Base-by-base conservation (phyloP, 2,113 vertebrate genomes). In the Cavia porcellus region DNA sequence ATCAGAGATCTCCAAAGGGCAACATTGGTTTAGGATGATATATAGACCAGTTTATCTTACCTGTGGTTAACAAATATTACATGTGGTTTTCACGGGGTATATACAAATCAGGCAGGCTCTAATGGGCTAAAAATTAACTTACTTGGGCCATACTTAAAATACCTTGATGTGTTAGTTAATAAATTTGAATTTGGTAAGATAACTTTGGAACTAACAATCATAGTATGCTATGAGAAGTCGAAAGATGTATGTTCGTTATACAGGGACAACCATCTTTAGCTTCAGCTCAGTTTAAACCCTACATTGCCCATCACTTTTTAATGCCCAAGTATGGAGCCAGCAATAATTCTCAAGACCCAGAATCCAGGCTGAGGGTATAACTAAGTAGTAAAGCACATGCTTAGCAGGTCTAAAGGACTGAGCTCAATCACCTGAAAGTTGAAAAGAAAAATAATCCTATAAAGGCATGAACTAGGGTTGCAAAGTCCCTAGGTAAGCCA, bases 161-260 rank as follows among this genome's bases (percentile, higher is more conserved):
- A 55, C 32, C 22, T 50, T 32, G 13, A 52, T 19, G 42, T 42
- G 25, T 55, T 64, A 55, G 4, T 24, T 61, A 13, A 25, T 57
- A 68, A 59, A 15, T 61, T 92, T 89, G 32, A 52, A 25, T 61
- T 72, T 74, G 59, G 47, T 15, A 70, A 28, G 47, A 17, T 8
- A 25, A 80, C 35, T 79, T 95, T 83, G 75, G 85, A 96, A 52
- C 42, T 85, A 85, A 85, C 45, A 57, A 35, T 80, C 59, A 42
- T 25, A 28, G 45, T 38, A n/a, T 90, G 62, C 72, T 93, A n/a
- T 72, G 38, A 85, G 80, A 47, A 93, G 80, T 28, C 28, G 55
- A 86, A 80, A 45, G 81, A n/a, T 30, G 72, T 17, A 62, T n/a
- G 35, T 22, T 28, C 72, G 25, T 13, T 45, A n/a, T 42, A 62